phyloP scores from a whole-genome alignment of 2,113 vertebrate genomes.

The Cryptotis parvus region DNA sequence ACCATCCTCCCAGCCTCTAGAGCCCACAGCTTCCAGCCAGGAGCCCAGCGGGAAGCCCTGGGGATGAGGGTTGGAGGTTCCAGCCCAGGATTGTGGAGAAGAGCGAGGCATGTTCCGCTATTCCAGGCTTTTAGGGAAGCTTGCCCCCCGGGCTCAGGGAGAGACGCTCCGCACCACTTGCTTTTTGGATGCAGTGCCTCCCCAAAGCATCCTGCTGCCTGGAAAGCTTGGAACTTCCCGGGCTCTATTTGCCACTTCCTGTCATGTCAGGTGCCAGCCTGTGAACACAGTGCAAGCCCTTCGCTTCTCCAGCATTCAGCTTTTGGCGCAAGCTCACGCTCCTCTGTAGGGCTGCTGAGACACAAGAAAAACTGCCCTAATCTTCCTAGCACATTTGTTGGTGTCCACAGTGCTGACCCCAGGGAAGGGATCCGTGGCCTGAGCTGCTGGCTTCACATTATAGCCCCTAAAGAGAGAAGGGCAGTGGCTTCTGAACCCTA shows the following conservation, averaged over 20 bases:
- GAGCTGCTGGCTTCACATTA: no score
- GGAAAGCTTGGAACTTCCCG: background rate
- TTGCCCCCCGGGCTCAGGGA: conserved; percentile 85
- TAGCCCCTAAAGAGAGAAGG: background rate
- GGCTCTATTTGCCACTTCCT: no score
- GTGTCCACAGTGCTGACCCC: background rate
- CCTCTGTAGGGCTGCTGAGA: background rate
- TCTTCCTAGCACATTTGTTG: background rate
- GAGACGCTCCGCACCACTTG: background rate
- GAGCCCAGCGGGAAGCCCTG: background rate
- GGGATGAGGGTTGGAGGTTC: no score
- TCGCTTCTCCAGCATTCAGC: background rate
- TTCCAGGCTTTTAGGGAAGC: conserved; percentile 88
- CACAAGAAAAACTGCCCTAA: background rate
- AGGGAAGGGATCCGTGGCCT: background rate
- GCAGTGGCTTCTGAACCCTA: no score
- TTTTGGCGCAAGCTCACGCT: background rate
- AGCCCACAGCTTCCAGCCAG: background rate
- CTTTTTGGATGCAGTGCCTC: background rate
- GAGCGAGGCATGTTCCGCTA: background rate
- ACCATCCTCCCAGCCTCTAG: background rate
- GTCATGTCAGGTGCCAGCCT: background rate
- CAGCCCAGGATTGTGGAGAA: background rate
- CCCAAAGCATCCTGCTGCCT: background rate
- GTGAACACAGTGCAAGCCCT: background rate